Conservation (phyloP, 1,140 invertebrate species). For the Drosophila ficusphila region DNA sequence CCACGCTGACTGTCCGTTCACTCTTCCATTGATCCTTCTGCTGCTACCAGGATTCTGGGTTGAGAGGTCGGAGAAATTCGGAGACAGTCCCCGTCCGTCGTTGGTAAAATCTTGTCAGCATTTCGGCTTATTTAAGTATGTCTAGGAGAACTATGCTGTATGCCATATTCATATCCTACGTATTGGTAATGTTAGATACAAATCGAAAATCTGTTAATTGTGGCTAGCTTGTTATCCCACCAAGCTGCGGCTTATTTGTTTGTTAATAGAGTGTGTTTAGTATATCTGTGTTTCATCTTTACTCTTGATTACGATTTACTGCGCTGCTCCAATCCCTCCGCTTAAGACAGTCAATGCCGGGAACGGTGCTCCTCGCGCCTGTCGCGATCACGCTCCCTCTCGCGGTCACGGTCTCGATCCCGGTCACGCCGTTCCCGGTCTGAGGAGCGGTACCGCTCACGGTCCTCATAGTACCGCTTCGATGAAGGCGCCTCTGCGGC, state of each 20-base stretch:
- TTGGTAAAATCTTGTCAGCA: conserved; percentile 58
- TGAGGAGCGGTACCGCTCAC: conserved; percentile 90
- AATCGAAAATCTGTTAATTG: conserved; percentile 71
- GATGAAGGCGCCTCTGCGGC: conserved; percentile 85
- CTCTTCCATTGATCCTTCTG: conserved; percentile 7
- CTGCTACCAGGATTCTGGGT: neutral
- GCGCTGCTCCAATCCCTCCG: conserved; percentile 6
- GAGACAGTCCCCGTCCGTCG: conserved; percentile 25
- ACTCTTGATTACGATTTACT: conserved; percentile 53
- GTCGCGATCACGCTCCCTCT: conserved; percentile 88
- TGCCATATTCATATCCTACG: conserved; percentile 79
- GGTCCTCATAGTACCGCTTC: conserved; percentile 90
- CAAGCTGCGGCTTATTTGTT: conserved; percentile 54
- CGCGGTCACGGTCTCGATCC: conserved; percentile 88
- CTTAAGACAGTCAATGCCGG: conserved; percentile 86
- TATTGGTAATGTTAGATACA: conserved; percentile 83
- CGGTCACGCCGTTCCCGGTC: conserved; percentile 88
- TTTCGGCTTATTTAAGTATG: conserved; percentile 76
- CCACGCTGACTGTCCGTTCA: conserved; percentile 19
- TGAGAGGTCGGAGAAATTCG: conserved; percentile 1
- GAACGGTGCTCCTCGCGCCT: conserved; percentile 89
- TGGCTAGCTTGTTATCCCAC: conserved; percentile 43
- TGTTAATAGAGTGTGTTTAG: conserved; percentile 65
- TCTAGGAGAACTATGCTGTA: conserved; percentile 78
- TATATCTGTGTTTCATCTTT: conserved; percentile 49